Conservation (phyloP, 2,113 vertebrate species). For the Sylvietta virens region DNA sequence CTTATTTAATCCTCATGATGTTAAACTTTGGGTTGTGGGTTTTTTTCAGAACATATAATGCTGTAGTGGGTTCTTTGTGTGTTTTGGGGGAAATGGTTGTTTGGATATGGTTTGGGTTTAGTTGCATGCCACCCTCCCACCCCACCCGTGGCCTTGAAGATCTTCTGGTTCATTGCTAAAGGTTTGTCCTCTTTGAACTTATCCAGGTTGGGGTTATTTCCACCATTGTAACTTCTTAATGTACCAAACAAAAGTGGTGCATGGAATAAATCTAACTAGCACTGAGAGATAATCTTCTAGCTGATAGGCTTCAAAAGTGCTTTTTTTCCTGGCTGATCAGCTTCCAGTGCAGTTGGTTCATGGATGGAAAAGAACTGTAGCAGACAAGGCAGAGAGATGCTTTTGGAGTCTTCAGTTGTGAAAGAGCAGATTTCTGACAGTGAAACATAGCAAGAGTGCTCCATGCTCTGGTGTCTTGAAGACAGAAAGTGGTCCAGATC, state of each 20-base stretch:
- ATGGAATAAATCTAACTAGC: not conserved
- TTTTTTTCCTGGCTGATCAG: not conserved
- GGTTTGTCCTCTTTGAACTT: not conserved
- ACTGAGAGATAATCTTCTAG: not conserved
- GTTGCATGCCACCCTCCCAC: not conserved
- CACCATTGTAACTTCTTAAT: not conserved
- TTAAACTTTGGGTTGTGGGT: not conserved
- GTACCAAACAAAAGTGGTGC: not conserved
- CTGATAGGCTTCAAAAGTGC: not conserved
- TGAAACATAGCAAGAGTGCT: not conserved
- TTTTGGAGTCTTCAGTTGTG: not conserved
- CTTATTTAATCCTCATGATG: not conserved
- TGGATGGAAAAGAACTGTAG: not conserved
- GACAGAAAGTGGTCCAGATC: not conserved
- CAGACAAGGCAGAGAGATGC: not conserved
- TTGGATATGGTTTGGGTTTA: not conserved
- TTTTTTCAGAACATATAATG: not conserved
- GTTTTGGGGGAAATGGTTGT: not conserved
- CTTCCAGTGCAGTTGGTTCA: not conserved
- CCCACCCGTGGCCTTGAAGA: not conserved
- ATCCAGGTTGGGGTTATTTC: not conserved
- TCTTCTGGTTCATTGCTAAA: not conserved
- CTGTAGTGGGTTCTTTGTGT: not conserved
- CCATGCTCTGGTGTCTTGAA: rapidly evolving
- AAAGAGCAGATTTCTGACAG: not conserved